A percentile compares a stretch with the other conserved stretches of the same genome.
phyloP scores from a whole-genome alignment of 2,888 invertebrate species.

The Troides helena region DNA sequence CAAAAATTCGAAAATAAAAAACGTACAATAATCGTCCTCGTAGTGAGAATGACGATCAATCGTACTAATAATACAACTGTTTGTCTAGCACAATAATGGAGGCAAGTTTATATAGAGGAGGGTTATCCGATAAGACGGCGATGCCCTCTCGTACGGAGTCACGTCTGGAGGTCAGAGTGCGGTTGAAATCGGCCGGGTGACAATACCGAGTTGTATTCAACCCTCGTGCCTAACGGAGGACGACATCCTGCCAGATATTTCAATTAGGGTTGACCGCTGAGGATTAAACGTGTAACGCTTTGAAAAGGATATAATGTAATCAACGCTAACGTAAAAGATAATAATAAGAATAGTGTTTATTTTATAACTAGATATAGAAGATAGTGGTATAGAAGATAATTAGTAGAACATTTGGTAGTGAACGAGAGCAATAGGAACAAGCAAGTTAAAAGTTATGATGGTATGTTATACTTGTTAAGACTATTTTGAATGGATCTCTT shows the following conservation, averaged over 20 bases:
- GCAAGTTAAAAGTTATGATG: too few relatives aligned
- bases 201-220: conserved; percentile 48
- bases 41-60: conserved; percentile 9
- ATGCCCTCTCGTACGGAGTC: conserved; percentile 29
- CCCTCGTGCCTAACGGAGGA: conserved; percentile 56
- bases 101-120: conserved; percentile 3
- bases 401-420: too few relatives aligned
- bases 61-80: conserved; percentile 7
- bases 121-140: conserved; percentile 25
- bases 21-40: background rate
- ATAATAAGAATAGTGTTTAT: too few relatives aligned
- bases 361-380: too few relatives aligned
- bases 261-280: conserved; percentile 48
- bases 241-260: conserved; percentile 66
- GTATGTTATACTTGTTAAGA: too few relatives aligned
- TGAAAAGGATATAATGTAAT: background rate
- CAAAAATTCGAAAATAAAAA: too few relatives aligned
- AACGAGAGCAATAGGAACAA: too few relatives aligned
- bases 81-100: conserved; percentile 13
- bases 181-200: conserved; percentile 50
- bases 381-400: too few relatives aligned
- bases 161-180: conserved; percentile 48
- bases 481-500: too few relatives aligned
- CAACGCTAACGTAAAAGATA: too few relatives aligned
- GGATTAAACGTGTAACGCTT: conserved; percentile 8